Evolutionary conservation across 2,888 invertebrate species (phyloP).

Genomic region (Lycophotia porphyrea): DNA sequence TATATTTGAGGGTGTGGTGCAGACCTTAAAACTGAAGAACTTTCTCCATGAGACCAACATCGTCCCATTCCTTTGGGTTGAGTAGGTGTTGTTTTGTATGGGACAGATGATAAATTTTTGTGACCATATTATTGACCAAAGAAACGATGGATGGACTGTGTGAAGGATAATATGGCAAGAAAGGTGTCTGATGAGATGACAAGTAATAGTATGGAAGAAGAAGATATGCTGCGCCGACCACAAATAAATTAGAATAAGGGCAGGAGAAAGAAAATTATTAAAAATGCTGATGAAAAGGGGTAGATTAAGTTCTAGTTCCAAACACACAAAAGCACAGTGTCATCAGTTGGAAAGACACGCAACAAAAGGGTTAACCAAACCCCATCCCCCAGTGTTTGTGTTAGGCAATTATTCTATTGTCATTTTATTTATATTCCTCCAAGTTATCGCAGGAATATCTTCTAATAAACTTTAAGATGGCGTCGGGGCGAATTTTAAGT

Average conservation of each 20-base stretch:
- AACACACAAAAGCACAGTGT: slow-evolving; percentile 50
- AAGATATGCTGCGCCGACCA: too few species aligned
- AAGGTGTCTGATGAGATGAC: too few species aligned
- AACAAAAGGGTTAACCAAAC: slow-evolving; percentile 73
- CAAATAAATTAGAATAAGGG: too few species aligned
- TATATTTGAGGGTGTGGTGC: too few species aligned
- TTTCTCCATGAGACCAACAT: neutral
- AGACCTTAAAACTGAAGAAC: too few species aligned
- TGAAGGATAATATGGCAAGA: too few species aligned
- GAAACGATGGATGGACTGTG: too few species aligned
- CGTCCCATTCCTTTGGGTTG: neutral
- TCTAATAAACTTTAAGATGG: slow-evolving; percentile 85
- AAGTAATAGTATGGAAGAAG: too few species aligned
- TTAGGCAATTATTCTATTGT: slow-evolving; percentile 86
- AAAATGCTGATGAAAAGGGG: neutral
- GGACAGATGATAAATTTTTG: neutral
- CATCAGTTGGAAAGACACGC: slow-evolving; percentile 53
- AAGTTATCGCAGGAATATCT: slow-evolving; percentile 86
- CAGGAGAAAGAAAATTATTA: neutral
- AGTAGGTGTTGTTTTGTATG: neutral
- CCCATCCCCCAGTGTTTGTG: slow-evolving; percentile 75
- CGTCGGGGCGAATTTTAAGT: slow-evolving; percentile 83
- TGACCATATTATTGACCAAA: neutral
- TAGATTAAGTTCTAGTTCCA: neutral
- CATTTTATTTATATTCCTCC: slow-evolving; percentile 88